These are phyloP conservation scores for Camponotus pennsylvanicus DNA, from an alignment of 1,140 invertebrate species.

Conservation along the genomic window DNA sequence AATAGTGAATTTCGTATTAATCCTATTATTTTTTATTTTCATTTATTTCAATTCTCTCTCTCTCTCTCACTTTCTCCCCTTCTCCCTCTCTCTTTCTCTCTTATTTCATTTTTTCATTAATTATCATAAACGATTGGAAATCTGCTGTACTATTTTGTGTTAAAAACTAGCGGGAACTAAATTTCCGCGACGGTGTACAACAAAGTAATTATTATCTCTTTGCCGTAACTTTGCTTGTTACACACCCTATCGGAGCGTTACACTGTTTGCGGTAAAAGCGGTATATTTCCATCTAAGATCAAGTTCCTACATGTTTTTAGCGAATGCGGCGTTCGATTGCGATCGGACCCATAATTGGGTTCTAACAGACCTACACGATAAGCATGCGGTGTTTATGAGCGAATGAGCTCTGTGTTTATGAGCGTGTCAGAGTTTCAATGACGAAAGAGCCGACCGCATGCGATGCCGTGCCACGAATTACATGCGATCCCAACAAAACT, in stretches of 20 bases:
- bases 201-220: slow-evolving; percentile 52
- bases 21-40: background rate
- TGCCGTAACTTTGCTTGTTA: slow-evolving; percentile 46
- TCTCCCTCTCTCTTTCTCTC: too few species aligned
- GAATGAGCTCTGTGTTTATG: slow-evolving; percentile 44
- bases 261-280: slow-evolving; percentile 14
- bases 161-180: slow-evolving; percentile 35
- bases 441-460: slow-evolving; percentile 39
- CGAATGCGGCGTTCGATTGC: slow-evolving; percentile 28
- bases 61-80: too few species aligned
- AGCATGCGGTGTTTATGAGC: slow-evolving; percentile 43
- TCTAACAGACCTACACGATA: slow-evolving; percentile 36
- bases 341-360: slow-evolving; percentile 40
- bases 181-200: slow-evolving; percentile 17
- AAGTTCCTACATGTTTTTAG: slow-evolving; percentile 38
- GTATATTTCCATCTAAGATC: slow-evolving; percentile 27
- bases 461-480: slow-evolving; percentile 38
- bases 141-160: slow-evolving; percentile 1
- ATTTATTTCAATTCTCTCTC: background rate
- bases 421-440: slow-evolving; percentile 52
- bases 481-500: slow-evolving; percentile 29
- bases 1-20: background rate
- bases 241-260: slow-evolving; percentile 44
- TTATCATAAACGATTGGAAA: slow-evolving; percentile 13
- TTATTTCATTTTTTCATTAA: too few species aligned